These are phyloP conservation scores for Drosophila varians DNA, from an alignment of 1,140 invertebrate species.

Conservation along the genomic window DNA sequence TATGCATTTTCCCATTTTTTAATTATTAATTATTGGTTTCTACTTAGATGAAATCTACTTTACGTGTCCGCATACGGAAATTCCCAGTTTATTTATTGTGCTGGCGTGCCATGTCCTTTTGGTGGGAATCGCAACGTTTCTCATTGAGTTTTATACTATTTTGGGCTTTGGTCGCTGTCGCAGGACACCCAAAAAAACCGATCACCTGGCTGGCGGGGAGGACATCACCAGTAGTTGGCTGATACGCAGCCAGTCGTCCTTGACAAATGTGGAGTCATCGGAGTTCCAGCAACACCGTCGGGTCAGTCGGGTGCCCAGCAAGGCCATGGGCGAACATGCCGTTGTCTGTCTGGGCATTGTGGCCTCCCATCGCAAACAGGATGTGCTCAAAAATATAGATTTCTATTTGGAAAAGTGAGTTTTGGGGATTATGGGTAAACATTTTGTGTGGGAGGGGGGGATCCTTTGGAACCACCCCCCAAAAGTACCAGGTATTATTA, in stretches of 20 bases:
- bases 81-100: background rate
- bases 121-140: background rate
- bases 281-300: background rate
- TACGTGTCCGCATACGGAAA: background rate
- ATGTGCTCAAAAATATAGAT: slow-evolving; percentile 37
- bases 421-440: no score
- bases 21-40: background rate
- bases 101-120: background rate
- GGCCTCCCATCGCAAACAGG: background rate
- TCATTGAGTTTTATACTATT: slow-evolving; percentile 4
- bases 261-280: background rate
- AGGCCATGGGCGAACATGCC: background rate
- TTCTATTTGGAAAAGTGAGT: slow-evolving; percentile 44
- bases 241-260: background rate
- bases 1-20: background rate
- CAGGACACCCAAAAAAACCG: background rate
- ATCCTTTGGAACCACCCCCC: no score
- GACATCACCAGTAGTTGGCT: background rate
- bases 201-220: background rate
- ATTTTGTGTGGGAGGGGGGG: no score
- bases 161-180: background rate
- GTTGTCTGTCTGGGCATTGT: slow-evolving; percentile 15
- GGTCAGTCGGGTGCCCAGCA: background rate
- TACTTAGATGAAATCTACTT: background rate
- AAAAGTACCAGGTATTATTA: no score